Percentiles rank a stretch among this genome's conserved stretches.
phyloP scores from a whole-genome alignment of 2,888 invertebrate genomes.

The Drosophila cracens region DNA sequence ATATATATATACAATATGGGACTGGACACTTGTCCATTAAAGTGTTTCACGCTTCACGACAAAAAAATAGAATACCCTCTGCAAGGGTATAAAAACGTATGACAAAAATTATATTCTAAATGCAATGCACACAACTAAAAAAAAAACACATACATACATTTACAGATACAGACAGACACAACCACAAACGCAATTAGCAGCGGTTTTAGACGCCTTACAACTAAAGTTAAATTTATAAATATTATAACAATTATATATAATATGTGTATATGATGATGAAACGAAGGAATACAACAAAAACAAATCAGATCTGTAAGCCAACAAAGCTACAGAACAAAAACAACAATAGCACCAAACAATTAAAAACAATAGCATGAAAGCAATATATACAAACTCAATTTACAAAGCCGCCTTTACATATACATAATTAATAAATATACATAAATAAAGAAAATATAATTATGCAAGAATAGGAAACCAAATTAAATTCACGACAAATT shows the following conservation, averaged over 20 bases:
- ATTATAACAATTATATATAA: slow-evolving; percentile 24
- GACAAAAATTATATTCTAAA: slow-evolving; percentile 53
- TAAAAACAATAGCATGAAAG: slow-evolving; percentile 44
- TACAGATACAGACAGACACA: slow-evolving; percentile 22
- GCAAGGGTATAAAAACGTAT: slow-evolving; percentile 9
- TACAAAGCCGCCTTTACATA: slow-evolving; percentile 36
- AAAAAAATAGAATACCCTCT: neutral
- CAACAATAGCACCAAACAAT: slow-evolving; percentile 38
- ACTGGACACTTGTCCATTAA: neutral
- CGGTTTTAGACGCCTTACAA: slow-evolving; percentile 73
- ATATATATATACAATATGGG: neutral
- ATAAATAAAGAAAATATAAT: slow-evolving; percentile 18
- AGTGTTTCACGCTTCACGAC: neutral
- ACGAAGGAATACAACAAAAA: slow-evolving; percentile 17
- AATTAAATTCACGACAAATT: slow-evolving; percentile 41
- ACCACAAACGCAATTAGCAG: slow-evolving; percentile 67
- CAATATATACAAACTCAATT: slow-evolving; percentile 53
- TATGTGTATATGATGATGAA: slow-evolving; percentile 41
- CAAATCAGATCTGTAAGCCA: slow-evolving; percentile 20
- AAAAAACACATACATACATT: slow-evolving; percentile 20
- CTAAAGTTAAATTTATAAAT: slow-evolving; percentile 55
- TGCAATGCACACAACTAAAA: slow-evolving; percentile 51
- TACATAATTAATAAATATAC: slow-evolving; percentile 25
- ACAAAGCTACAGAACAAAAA: slow-evolving; percentile 33
- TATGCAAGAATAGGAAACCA: slow-evolving; percentile 50